Base-by-base conservation (phyloP, 2,113 vertebrate species). In the Silurus asotus region DNA sequence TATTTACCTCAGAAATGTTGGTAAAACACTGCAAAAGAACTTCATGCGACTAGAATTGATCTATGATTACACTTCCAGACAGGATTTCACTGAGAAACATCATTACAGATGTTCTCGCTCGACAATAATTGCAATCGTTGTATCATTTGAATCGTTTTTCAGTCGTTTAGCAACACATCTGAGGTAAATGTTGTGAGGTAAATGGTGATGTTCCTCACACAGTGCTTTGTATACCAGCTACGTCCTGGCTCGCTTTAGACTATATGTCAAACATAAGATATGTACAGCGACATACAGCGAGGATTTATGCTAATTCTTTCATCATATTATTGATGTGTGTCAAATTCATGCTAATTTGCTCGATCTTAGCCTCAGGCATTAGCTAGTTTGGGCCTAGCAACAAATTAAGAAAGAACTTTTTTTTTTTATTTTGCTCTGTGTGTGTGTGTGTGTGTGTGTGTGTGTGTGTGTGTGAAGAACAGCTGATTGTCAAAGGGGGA, bases 401-500 rank as follows among this genome's bases (percentile, higher is more conserved):
- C 37, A 37, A 37, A 37, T 37, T 37, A 37, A 37, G 37, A 37
- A 37, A 37, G 2, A 37, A 37, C 28, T 1, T 37, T 81, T 48
- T n/a, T n/a, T 11, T 56, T 62, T 82, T 13, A 70, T 55, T 23
- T 1, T 81, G 17, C 51, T 37, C 28, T 74, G 13, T 62, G 72
- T 84, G 15, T 75, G 64, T 80, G 25, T 75, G 56, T 80, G 25
- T 75, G 56, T 70, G 15, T 59, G 67, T 84, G 17, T 76, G 58
- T 84, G 25, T 84, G 49, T 87, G 19, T 81, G 65, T 70, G 17
- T 59, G 75, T 83, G 61, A 88, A 74, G 88, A 89, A 90, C 92
- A 94, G 88, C 89, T 92, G 91, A 6, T 49, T 25, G 86, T 90
- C 82, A 88, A 53, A 82, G 78, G 88, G 58, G 65, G 85, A 91